Conservation (phyloP, 2,797 vertebrate species). For the Pseudomugil tenellus region DNA sequence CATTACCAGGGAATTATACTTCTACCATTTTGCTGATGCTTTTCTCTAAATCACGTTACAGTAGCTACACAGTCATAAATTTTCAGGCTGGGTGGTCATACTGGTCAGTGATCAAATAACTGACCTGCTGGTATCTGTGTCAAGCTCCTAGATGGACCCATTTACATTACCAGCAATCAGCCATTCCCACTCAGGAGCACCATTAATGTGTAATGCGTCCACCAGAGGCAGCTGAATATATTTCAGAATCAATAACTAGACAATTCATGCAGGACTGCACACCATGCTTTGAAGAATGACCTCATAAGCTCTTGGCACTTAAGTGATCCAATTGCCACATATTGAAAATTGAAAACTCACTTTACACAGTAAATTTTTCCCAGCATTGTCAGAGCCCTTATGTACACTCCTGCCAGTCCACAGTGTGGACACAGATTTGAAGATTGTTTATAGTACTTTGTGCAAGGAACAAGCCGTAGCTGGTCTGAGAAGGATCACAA, state of each 20-base stretch:
- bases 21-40: slow-evolving; percentile 26
- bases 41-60: slow-evolving; percentile 24
- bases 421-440: slow-evolving; percentile 35
- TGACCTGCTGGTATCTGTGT: slow-evolving; percentile 33
- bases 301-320: slow-evolving; percentile 70
- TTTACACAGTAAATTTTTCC: slow-evolving; percentile 71
- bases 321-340: slow-evolving; percentile 68
- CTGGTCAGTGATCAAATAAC: slow-evolving; percentile 36
- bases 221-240: slow-evolving; percentile 68
- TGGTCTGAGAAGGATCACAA: slow-evolving; percentile 53
- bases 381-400: slow-evolving; percentile 45
- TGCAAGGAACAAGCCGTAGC: slow-evolving; percentile 53
- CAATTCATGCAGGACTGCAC: slow-evolving; percentile 65
- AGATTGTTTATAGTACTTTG: slow-evolving; percentile 54
- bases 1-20: slow-evolving; percentile 11
- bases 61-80: slow-evolving; percentile 17
- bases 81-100: slow-evolving; percentile 23
- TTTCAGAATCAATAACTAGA: slow-evolving; percentile 75
- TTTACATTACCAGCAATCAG: slow-evolving; percentile 62
- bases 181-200: slow-evolving; percentile 56
- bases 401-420: slow-evolving; percentile 46
- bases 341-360: slow-evolving; percentile 77
- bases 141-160: slow-evolving; percentile 52
- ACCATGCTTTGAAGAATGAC: slow-evolving; percentile 72
- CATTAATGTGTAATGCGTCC: slow-evolving; percentile 69